Evolutionary conservation across 64 coral and sea anemone genomes (phyloP).

Genomic region (Dendronephthya gigantea): DNA sequence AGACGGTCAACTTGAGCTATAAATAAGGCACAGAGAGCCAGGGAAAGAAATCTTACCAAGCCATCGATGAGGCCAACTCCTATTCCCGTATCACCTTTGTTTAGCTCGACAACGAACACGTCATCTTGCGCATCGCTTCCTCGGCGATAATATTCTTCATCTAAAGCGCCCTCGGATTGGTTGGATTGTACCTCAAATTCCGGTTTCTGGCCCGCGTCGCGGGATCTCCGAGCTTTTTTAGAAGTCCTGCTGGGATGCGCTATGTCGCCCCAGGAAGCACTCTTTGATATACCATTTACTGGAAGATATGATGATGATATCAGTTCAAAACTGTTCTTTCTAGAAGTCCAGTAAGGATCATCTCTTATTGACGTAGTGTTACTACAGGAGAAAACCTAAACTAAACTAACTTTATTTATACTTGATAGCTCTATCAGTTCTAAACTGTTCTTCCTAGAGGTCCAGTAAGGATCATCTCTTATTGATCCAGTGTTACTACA

Average conservation of each 20-base stretch:
- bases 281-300: constrained; percentile 8
- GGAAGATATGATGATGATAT: not conserved
- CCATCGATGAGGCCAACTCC: constrained; percentile 93
- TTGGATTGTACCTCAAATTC: constrained; percentile 25
- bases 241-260: not conserved
- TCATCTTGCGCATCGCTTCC: constrained; percentile 86
- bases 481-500: no score
- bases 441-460: no score
- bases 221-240: constrained; percentile 37
- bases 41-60: constrained; percentile 67
- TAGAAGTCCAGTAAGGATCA: not conserved
- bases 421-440: no score
- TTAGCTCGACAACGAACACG: constrained; percentile 89
- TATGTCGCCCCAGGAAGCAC: not conserved
- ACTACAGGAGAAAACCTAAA: no score
- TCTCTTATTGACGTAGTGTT: no score
- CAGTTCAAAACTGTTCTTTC: not conserved
- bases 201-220: constrained; percentile 28
- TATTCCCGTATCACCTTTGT: constrained; percentile 57
- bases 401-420: no score
- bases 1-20: no score
- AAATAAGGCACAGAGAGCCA: no score
- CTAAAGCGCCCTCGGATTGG: not conserved
- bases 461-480: no score
- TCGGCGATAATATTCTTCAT: constrained; percentile 64